Evolutionary conservation across 2,797 vertebrate genomes (phyloP).

Genomic region (Xerus rutilus): DNA sequence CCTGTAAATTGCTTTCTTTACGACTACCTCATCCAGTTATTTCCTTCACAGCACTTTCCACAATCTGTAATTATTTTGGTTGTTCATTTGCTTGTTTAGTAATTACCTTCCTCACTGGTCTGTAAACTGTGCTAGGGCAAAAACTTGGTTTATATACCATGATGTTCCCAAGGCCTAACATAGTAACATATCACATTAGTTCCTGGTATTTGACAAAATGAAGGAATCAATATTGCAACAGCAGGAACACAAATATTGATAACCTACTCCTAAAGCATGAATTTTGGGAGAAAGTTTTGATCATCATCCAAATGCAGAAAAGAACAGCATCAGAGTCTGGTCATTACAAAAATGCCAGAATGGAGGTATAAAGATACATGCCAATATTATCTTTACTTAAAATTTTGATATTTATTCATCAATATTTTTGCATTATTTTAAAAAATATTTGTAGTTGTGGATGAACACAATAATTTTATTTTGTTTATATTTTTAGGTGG

Average conservation of each 20-base stretch:
- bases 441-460: too few species aligned
- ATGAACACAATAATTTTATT: too few species aligned
- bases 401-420: not conserved
- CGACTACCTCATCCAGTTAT: not conserved
- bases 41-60: not conserved
- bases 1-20: not conserved
- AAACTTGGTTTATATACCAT: not conserved
- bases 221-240: not conserved
- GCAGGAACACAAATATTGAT: not conserved
- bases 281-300: not conserved
- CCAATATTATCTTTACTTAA: not conserved
- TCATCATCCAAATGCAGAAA: not conserved
- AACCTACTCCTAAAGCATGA: not conserved
- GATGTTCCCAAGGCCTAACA: not conserved
- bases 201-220: not conserved
- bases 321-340: constrained; percentile 1
- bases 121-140: not conserved
- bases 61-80: not conserved
- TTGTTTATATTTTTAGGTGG: too few species aligned
- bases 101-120: constrained; percentile 19
- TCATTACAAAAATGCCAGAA: not conserved
- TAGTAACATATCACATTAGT: not conserved
- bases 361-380: not conserved
- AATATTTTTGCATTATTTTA: not conserved
- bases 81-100: not conserved